Evolutionary conservation across 2,113 vertebrate species (phyloP).

Genomic region (Aviceda subcristata): DNA sequence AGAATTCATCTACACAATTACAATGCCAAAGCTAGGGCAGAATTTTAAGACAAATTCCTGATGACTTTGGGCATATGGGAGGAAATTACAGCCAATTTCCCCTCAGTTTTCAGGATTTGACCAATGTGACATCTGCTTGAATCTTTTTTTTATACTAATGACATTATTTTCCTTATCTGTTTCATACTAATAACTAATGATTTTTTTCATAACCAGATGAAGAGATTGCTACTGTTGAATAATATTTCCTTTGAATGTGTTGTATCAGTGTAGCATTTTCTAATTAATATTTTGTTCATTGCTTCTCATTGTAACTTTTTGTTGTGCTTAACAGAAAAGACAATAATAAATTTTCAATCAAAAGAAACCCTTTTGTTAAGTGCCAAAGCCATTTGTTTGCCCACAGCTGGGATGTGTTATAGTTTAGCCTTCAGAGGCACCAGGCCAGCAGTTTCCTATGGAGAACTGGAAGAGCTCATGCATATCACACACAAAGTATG

Average conservation of each 20-base stretch:
- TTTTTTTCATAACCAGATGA: background rate
- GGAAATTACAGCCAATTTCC: background rate
- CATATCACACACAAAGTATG: background rate
- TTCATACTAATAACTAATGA: background rate
- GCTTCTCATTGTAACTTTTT: background rate
- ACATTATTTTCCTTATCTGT: background rate
- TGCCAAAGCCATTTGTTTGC: constrained; percentile 43
- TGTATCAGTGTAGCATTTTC: background rate
- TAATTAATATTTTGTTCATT: constrained; percentile 39
- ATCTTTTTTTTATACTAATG: background rate
- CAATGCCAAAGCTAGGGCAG: background rate
- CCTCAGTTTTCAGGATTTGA: background rate
- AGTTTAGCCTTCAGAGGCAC: background rate
- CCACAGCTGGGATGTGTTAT: background rate
- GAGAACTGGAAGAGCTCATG: background rate
- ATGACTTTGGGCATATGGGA: background rate
- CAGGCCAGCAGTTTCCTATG: background rate
- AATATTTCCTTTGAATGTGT: background rate
- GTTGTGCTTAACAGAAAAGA: background rate
- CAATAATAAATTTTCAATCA: constrained; percentile 10
- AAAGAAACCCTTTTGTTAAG: background rate
- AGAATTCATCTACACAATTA: background rate
- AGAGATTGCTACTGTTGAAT: background rate
- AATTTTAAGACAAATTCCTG: background rate
- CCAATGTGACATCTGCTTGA: background rate